Evolutionary conservation across 2,888 invertebrate genomes (phyloP), one percentile per base, ranked within the genome.

Genomic region (Dryadula phaetusa): DNA sequence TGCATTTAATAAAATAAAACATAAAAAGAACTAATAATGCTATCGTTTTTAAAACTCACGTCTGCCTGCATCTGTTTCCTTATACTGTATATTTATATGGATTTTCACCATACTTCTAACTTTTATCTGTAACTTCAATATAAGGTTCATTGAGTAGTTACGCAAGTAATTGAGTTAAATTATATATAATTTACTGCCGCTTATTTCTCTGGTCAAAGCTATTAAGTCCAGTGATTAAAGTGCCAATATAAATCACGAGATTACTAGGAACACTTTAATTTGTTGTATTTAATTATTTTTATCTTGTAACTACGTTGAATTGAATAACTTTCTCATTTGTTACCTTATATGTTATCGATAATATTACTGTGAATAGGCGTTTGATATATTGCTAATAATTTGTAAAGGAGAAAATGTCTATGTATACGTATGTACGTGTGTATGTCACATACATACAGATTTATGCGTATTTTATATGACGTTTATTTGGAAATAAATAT

Each of bases 1-100:
- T 75, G 68, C 72, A 74, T 81, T 82, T 82, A 80, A 84, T 82
- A 76, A 73, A 79, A 75, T 76, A 77, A 75, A 79, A 80, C 78
- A 73, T 77, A 76, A 79, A 78, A 76, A 77, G n/a, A 62, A 46
- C 32, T 56, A 64, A 64, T 49, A 65, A 61, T 64, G 34, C n/a
- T 16, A 62, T 56, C 18, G 44, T 32, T 65, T 60, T 60, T 28
- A 40, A 61, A 14, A 62, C 25, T 37, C 10, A 28, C 12, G 10
- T 25, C 32, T 42, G 25, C 63, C 32, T 42, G 25, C 63, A 66
- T 65, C 63, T 67, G 62, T 52, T 65, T 60, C 62, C 62, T 5
- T 40, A 52, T 44, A 49, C 28, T 66, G 12, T 40, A 18, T 60
- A 18, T 60, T 44, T 46, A 46, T 44, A n/a, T 16, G 14, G 1